phyloP scores from a whole-genome alignment of 1,140 invertebrate genomes.

The Whitmania pigra region DNA sequence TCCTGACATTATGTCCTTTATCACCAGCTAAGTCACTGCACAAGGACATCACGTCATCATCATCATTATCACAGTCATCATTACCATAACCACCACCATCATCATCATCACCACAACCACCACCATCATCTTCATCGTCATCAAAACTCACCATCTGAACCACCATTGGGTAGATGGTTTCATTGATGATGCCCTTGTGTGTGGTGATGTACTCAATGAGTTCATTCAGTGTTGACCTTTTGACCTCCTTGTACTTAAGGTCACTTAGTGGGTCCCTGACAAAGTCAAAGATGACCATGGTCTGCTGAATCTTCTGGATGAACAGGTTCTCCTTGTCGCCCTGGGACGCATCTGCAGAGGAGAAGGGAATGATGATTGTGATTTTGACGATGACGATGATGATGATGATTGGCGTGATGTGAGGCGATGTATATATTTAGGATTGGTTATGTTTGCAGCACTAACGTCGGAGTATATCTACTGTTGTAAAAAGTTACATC shows the following conservation, averaged over 20 bases:
- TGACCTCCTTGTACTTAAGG: conserved; percentile 98
- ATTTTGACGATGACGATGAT: not conserved
- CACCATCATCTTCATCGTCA: not conserved
- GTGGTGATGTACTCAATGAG: conserved; percentile 92
- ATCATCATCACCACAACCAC: not conserved
- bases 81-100: not conserved
- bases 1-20: no score
- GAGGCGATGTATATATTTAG: not conserved
- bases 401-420: not conserved
- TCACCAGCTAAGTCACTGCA: no score
- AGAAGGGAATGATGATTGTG: not conserved
- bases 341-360: conserved; percentile 10
- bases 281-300: conserved; percentile 71
- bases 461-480: not conserved
- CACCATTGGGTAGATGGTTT: conserved; percentile 84
- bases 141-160: conserved; percentile 69
- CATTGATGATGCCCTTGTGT: conserved; percentile 79
- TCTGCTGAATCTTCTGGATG: conserved; percentile 40
- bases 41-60: not conserved
- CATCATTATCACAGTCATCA: not conserved
- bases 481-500: no score
- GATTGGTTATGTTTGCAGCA: not conserved
- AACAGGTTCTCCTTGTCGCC: conserved; percentile 79
- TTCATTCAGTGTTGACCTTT: conserved; percentile 82
- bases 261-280: conserved; percentile 81